Percentiles rank a stretch among this genome's conserved stretches.
Conservation (phyloP, 2,888 invertebrate species). For the Bruchidius siliquastri region DNA sequence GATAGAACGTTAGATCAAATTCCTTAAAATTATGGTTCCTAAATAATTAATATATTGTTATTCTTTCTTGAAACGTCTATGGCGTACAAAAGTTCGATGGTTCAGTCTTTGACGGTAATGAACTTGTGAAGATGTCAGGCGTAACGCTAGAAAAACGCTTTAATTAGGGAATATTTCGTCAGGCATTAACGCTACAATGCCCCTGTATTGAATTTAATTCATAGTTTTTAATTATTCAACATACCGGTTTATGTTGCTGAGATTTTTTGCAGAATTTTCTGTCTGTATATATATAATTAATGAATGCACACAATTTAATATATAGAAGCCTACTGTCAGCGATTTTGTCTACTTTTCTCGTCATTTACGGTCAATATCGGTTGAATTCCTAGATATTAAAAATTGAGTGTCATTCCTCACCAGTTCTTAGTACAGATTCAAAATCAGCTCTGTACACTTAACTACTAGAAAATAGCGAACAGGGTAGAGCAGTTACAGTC, state of each 20-base stretch:
- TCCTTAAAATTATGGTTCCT: too few relatives aligned
- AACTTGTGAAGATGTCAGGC: conserved; percentile 41
- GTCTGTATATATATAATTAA: too few relatives aligned
- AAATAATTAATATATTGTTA: too few relatives aligned
- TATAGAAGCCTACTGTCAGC: too few relatives aligned
- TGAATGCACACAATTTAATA: too few relatives aligned
- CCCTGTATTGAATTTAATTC: conserved; percentile 22
- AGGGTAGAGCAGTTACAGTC: not conserved
- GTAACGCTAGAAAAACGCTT: conserved; percentile 43
- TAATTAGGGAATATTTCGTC: conserved; percentile 37
- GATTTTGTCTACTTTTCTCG: too few relatives aligned
- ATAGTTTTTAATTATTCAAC: conserved; percentile 19
- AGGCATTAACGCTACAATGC: conserved; percentile 25
- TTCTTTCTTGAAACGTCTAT: not conserved
- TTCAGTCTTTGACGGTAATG: conserved; percentile 32
- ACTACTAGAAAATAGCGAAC: not conserved
- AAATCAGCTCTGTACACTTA: not conserved
- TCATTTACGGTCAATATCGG: too few relatives aligned
- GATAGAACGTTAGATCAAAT: too few relatives aligned
- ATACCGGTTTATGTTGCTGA: not conserved
- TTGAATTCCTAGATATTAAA: too few relatives aligned
- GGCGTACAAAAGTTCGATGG: not conserved
- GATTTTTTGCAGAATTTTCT: not conserved
- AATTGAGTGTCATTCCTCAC: too few relatives aligned
- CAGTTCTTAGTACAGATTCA: too few relatives aligned